phyloP scores from a whole-genome alignment of 2,113 vertebrate genomes.

The Zosterops japonicus region DNA sequence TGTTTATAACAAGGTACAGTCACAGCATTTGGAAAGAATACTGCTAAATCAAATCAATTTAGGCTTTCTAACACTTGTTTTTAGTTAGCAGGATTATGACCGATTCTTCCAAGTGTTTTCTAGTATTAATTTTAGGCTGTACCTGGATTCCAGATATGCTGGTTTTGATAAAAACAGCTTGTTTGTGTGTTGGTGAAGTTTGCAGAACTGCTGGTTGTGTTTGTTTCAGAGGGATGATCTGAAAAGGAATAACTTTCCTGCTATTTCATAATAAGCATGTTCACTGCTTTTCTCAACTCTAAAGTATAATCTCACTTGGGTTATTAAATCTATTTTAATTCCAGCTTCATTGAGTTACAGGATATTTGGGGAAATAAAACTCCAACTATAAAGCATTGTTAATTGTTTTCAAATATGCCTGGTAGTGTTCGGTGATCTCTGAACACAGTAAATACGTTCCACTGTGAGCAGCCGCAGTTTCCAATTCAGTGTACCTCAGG shows the following conservation, averaged over 20 bases:
- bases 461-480: not conserved
- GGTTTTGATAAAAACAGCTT: not conserved
- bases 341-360: not conserved
- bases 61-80: not conserved
- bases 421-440: not conserved
- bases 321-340: not conserved
- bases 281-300: not conserved
- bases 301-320: not conserved
- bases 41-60: not conserved
- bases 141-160: not conserved
- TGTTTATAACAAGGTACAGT: not conserved
- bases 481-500: not conserved
- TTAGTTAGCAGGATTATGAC: not conserved
- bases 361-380: not conserved
- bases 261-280: not conserved
- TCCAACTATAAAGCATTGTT: accelerated
- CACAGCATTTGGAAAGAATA: not conserved
- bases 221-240: not conserved
- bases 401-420: not conserved
- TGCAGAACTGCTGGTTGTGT: not conserved
- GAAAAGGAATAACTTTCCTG: not conserved
- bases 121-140: not conserved
- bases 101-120: not conserved
- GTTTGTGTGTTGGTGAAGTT: not conserved
- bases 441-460: not conserved